phyloP scores from a whole-genome alignment of 2,888 invertebrate genomes.

The Catonia carolina region DNA sequence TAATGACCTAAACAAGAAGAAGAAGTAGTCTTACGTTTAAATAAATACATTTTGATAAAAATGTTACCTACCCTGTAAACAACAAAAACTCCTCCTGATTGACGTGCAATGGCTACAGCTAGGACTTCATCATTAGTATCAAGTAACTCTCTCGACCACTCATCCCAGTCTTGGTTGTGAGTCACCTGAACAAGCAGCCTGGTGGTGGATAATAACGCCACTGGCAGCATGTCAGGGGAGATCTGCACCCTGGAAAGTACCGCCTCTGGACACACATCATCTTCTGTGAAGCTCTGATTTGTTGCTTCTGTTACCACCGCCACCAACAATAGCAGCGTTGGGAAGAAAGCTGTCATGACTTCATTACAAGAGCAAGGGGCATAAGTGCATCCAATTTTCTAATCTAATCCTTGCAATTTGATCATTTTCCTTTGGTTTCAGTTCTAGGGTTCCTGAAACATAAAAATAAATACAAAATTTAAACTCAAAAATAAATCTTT shows the following conservation, averaged over 20 bases:
- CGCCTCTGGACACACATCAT: slow-evolving; percentile 33
- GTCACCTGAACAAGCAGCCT: slow-evolving; percentile 43
- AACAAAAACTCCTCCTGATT: background rate
- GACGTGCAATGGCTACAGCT: background rate
- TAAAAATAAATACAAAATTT: too few species aligned
- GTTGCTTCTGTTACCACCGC: slow-evolving; percentile 44
- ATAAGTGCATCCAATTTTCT: too few species aligned
- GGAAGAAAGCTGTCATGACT: slow-evolving; percentile 12
- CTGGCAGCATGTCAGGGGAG: slow-evolving; percentile 46
- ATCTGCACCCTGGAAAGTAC: slow-evolving; percentile 45
- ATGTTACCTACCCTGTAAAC: too few species aligned
- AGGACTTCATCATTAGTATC: slow-evolving; percentile 45
- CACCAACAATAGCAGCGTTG: slow-evolving; percentile 42
- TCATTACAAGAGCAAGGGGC: slow-evolving; percentile 8
- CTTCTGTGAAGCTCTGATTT: too few species aligned
- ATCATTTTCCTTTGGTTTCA: too few species aligned
- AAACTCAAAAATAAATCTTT: too few species aligned
- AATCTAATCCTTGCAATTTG: too few species aligned
- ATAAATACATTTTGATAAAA: too few species aligned
- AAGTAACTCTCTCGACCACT: slow-evolving; percentile 33
- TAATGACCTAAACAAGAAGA: too few species aligned
- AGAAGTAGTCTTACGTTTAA: too few species aligned
- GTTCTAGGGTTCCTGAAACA: too few species aligned
- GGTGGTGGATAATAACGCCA: slow-evolving; percentile 46
- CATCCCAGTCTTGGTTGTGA: slow-evolving; percentile 39